Conservation (phyloP, 2,888 invertebrate genomes). For the Portevinia maculata region DNA sequence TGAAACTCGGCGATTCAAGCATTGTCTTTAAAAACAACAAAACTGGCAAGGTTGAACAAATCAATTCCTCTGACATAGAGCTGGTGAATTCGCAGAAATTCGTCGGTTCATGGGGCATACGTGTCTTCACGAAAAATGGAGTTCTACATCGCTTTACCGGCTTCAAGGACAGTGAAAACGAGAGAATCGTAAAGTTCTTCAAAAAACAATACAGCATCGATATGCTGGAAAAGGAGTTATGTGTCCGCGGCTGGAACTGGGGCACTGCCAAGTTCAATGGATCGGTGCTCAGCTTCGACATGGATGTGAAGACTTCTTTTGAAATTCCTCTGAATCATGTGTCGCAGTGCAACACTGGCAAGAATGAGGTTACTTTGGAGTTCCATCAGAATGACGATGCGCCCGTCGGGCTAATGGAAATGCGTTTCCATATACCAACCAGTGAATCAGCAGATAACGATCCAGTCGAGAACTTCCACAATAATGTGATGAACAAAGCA, state of each 20-base stretch:
- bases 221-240: constrained; percentile 95
- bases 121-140: constrained; percentile 95
- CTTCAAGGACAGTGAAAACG: constrained; percentile 96
- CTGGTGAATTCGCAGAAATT: constrained; percentile 96
- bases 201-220: constrained; percentile 91
- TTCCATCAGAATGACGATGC: constrained; percentile 99
- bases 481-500: constrained; percentile 98
- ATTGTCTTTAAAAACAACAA: constrained; percentile 97
- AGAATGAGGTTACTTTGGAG: constrained; percentile 99
- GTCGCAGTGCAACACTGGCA: constrained; percentile 96
- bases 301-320: constrained; percentile 93
- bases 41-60: constrained; percentile 97
- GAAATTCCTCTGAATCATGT: constrained; percentile 98
- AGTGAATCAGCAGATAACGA: constrained; percentile 94
- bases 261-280: constrained; percentile 97
- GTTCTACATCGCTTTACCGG: constrained; percentile 95
- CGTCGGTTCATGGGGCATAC: constrained; percentile 94
- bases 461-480: constrained; percentile 98
- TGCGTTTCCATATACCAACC: constrained; percentile 98
- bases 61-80: constrained; percentile 92
- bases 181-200: constrained; percentile 95
- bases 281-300: constrained; percentile 92
- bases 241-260: constrained; percentile 99
- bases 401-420: constrained; percentile 97
- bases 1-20: constrained; percentile 95